These are phyloP conservation scores for Delichon dasypus DNA, from an alignment of 2,797 vertebrate genomes.

Conservation along the genomic window DNA sequence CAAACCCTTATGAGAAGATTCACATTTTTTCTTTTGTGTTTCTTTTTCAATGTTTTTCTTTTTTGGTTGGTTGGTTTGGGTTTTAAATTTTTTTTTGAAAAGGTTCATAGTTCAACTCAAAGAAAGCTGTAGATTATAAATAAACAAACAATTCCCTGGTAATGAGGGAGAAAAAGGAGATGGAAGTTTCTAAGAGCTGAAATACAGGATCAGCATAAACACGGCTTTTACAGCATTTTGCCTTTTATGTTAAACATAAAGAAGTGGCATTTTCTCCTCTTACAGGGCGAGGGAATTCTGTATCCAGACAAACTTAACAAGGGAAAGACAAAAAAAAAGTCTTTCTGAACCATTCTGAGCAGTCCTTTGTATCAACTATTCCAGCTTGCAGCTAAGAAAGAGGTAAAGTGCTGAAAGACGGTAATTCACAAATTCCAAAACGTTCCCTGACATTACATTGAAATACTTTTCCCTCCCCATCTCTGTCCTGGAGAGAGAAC, in stretches of 20 bases:
- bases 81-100: not conserved
- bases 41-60: not conserved
- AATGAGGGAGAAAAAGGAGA: not conserved
- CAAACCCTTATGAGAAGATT: not conserved
- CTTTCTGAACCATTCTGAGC: not conserved
- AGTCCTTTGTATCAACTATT: not conserved
- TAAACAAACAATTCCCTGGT: not conserved
- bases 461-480: not conserved
- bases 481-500: not conserved
- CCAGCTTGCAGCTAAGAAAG: not conserved
- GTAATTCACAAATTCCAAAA: not conserved
- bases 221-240: not conserved
- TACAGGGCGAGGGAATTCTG: not conserved
- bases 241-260: not conserved
- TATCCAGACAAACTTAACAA: not conserved
- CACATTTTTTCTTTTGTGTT: not conserved
- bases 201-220: not conserved
- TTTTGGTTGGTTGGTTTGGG: not conserved
- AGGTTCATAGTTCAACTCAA: not conserved
- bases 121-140: not conserved
- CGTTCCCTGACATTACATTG: not conserved
- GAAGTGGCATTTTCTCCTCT: not conserved
- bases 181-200: not conserved
- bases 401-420: not conserved
- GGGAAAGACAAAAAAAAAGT: not conserved